A percentile compares a stretch with the other conserved stretches of the same genome.
These are phyloP conservation scores for Cyprinodon tularosa DNA, from an alignment of 2,113 vertebrate species.

Conservation along the genomic window DNA sequence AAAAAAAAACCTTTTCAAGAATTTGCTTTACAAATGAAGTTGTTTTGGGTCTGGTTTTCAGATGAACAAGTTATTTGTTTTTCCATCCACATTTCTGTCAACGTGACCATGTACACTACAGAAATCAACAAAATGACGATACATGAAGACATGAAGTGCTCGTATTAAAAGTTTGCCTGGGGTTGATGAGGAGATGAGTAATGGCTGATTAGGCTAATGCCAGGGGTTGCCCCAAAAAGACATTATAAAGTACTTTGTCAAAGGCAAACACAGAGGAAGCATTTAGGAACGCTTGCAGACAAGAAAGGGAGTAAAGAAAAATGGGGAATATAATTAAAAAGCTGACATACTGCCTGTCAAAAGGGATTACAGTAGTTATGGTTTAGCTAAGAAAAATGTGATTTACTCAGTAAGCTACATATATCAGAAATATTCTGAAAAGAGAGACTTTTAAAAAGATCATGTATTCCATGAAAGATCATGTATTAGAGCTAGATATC, in stretches of 20 bases:
- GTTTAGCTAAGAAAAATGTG: too few species aligned
- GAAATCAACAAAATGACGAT: neutral
- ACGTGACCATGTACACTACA: neutral
- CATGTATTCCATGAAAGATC: too few species aligned
- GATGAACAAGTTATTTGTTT: too few species aligned
- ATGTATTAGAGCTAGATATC: too few species aligned
- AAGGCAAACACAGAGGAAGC: neutral
- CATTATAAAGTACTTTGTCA: neutral
- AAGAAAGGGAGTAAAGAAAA: neutral
- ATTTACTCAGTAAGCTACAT: too few species aligned
- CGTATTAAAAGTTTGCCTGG: neutral
- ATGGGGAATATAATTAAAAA: too few species aligned
- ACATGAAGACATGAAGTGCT: slow-evolving; percentile 5
- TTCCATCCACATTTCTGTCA: neutral
- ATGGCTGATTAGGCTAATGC: neutral
- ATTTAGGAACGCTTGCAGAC: neutral
- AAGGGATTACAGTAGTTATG: too few species aligned
- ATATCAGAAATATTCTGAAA: too few species aligned
- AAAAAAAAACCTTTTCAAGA: too few species aligned
- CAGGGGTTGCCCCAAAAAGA: neutral
- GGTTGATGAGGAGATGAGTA: slow-evolving; percentile 1
- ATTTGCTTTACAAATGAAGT: neutral
- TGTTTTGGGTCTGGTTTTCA: too few species aligned
- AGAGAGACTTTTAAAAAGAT: too few species aligned
- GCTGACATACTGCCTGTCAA: too few species aligned